Conservation (phyloP, 2,888 invertebrate species). For the Scotopteryx bipunctaria region DNA sequence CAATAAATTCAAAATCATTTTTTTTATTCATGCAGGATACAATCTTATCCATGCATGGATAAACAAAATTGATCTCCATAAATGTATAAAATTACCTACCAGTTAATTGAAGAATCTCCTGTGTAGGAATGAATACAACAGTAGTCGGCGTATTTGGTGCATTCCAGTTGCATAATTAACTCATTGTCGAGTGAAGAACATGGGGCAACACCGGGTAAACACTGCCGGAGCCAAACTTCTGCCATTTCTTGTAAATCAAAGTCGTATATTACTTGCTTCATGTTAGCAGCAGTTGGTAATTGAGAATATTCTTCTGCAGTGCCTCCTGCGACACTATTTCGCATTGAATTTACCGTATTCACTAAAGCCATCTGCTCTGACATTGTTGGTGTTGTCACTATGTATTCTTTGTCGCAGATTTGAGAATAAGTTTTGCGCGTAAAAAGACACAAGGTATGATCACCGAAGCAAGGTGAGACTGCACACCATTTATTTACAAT, state of each 20-base stretch:
- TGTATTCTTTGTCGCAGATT: constrained; percentile 57
- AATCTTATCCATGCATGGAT: too few relatives aligned
- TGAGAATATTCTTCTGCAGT: constrained; percentile 52
- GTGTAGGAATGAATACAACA: constrained; percentile 55
- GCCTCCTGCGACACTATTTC: constrained; percentile 68
- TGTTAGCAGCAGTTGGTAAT: constrained; percentile 68
- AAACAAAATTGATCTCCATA: background rate
- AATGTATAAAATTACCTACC: constrained; percentile 44
- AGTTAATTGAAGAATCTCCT: constrained; percentile 42
- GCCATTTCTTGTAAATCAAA: constrained; percentile 69
- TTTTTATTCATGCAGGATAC: background rate
- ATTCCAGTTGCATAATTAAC: constrained; percentile 68
- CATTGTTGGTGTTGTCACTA: constrained; percentile 51
- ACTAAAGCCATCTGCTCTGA: constrained; percentile 58
- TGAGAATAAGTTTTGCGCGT: constrained; percentile 47
- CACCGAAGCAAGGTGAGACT: constrained; percentile 67
- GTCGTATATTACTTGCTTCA: constrained; percentile 72
- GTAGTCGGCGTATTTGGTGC: constrained; percentile 61
- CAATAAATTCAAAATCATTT: background rate
- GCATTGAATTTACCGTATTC: constrained; percentile 71
- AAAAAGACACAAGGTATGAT: constrained; percentile 74
- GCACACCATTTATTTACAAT: constrained; percentile 67
- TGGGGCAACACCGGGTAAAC: constrained; percentile 68
- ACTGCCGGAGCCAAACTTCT: constrained; percentile 66
- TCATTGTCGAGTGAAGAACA: constrained; percentile 66